Evolutionary conservation across 1,140 invertebrate species (phyloP), one percentile per base, ranked within the genome.

Genomic region (Tribolium castaneum): DNA sequence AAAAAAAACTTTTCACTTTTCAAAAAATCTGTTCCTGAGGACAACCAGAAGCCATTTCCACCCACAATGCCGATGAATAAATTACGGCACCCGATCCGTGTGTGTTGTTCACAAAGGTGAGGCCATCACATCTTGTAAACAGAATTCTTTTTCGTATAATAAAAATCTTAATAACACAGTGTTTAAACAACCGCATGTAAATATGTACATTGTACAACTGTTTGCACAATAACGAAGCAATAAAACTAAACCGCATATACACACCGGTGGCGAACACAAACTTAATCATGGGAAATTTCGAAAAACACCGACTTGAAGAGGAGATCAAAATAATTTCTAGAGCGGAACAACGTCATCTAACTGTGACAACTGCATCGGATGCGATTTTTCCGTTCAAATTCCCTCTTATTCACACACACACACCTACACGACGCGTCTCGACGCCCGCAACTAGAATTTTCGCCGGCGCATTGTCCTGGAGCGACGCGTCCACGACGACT

Each of bases 321-420:
- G n/a, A 54, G 13, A 54, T 54, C 52, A 54, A 54, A 16, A 9
- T 9, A 19, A 54, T 25, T 22, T 59, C 3, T 59, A 59, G 54
- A 59, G 54, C 54, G 22, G 54, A 59, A 59, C 54, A 22, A 30
- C 54, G 19, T 54, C 16, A 19, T 19, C 52, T 16, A 19, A 54
- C 52, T 54, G 13, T 14, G 76, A 77, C 30, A 52, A 54, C 76
- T 70, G 71, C 75, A 77, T 77, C 39, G 59, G 25, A 76, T 39
- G 16, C 59, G 9, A 49, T 13, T 50, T 14, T 30, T 30, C 25
- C 6, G 25, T 4, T 4, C 4, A 1, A 45, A n/a, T 10, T 10
- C n/a, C 39, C 19, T 49, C 70, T 25, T 50, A 49, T 22, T 72
- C 35, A 16, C 35, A 54, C 14, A 13, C 14, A 0, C 25, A 30